These are phyloP conservation scores for Scaptomyza parva DNA, from an alignment of 2,888 invertebrate genomes.

Conservation along the genomic window DNA sequence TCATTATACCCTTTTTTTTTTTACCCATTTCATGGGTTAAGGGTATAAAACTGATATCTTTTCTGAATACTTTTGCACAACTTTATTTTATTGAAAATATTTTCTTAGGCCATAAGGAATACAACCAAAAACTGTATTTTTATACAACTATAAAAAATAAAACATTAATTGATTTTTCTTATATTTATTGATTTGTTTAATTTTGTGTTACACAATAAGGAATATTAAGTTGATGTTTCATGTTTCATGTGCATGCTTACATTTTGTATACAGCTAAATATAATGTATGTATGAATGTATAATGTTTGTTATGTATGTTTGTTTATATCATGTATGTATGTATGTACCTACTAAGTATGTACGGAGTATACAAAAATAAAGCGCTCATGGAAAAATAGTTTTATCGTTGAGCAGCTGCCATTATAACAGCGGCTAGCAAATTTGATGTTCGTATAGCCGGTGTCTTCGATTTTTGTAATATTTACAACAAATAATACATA, in stretches of 20 bases:
- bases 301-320: slow-evolving; percentile 22
- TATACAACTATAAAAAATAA: neutral
- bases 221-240: slow-evolving; percentile 72
- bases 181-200: slow-evolving; percentile 26
- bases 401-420: slow-evolving; percentile 24
- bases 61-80: too few species aligned
- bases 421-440: neutral
- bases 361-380: slow-evolving; percentile 38
- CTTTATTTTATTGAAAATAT: neutral
- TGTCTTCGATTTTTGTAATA: slow-evolving; percentile 19
- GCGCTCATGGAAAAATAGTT: slow-evolving; percentile 31
- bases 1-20: too few species aligned
- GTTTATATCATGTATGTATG: slow-evolving; percentile 26
- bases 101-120: too few species aligned
- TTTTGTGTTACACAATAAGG: slow-evolving; percentile 78
- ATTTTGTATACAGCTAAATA: slow-evolving; percentile 33
- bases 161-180: neutral
- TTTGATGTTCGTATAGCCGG: neutral
- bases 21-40: too few species aligned
- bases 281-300: slow-evolving; percentile 32
- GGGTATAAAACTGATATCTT: too few species aligned
- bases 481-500: slow-evolving; percentile 23
- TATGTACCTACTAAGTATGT: slow-evolving; percentile 49
- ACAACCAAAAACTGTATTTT: too few species aligned
- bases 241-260: slow-evolving; percentile 48